A percentile compares a stretch with the other conserved stretches of the same genome.
Evolutionary conservation across 2,797 vertebrate species (phyloP).

Genomic region (Hypotaenidia philippensis): DNA sequence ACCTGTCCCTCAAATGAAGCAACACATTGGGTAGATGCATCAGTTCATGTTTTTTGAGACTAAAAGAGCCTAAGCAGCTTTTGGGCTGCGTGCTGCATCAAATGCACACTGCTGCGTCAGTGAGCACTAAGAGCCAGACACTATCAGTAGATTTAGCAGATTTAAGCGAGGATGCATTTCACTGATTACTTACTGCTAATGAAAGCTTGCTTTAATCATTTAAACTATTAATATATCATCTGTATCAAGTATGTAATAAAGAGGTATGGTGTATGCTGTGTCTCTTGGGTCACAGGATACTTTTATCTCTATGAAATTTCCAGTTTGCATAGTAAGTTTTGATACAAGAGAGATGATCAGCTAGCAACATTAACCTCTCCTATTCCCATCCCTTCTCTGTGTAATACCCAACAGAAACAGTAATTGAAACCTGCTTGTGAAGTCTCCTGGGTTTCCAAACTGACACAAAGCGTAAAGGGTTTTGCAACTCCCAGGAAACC

Average conservation of each 20-base stretch:
- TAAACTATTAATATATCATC: slow-evolving; percentile 36
- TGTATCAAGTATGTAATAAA: not conserved
- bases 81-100: slow-evolving; percentile 45
- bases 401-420: not conserved
- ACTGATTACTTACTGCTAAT: slow-evolving; percentile 75
- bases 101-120: slow-evolving; percentile 48
- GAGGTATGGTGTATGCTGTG: not conserved
- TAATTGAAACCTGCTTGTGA: not conserved
- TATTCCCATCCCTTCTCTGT: not conserved
- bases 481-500: fast-evolving
- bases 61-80: slow-evolving; percentile 70
- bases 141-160: slow-evolving; percentile 58
- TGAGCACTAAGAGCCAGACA: slow-evolving; percentile 58
- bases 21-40: slow-evolving; percentile 6
- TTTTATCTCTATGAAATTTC: not conserved
- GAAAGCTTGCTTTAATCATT: slow-evolving; percentile 66
- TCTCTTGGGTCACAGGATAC: not conserved
- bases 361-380: not conserved
- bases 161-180: slow-evolving; percentile 71
- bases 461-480: not conserved
- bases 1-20: not conserved
- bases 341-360: not conserved
- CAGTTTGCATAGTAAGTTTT: not conserved
- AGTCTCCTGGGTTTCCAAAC: not conserved
- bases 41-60: slow-evolving; percentile 56